Conservation (phyloP, 2,888 invertebrate genomes). For the Ceramica pisi region DNA sequence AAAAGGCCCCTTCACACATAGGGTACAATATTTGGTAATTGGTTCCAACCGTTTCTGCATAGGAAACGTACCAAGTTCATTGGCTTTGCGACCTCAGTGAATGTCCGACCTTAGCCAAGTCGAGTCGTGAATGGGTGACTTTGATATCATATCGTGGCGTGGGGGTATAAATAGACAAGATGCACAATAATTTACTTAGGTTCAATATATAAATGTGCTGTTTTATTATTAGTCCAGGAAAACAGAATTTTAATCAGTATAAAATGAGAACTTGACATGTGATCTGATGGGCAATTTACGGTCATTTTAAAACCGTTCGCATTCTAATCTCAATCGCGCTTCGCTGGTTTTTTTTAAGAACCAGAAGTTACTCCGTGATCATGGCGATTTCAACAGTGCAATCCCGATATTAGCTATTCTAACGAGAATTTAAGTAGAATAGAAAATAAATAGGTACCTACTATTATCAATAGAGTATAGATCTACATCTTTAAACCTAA, state of each 20-base stretch:
- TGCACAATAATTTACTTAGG: background rate
- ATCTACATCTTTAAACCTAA: too few relatives aligned
- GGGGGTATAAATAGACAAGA: conserved; percentile 37
- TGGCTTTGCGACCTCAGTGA: conserved; percentile 56
- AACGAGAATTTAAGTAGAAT: too few relatives aligned
- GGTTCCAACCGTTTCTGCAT: conserved; percentile 35
- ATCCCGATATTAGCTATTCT: too few relatives aligned
- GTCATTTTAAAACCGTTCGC: too few relatives aligned
- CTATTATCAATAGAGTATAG: too few relatives aligned
- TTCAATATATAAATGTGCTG: background rate
- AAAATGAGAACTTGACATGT: too few relatives aligned
- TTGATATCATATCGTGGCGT: conserved; percentile 39
- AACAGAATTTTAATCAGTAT: background rate
- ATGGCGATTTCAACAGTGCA: too few relatives aligned
- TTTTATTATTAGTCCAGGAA: background rate
- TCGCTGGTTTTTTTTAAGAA: too few relatives aligned
- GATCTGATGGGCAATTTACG: too few relatives aligned
- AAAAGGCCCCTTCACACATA: conserved; percentile 53
- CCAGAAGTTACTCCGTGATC: too few relatives aligned
- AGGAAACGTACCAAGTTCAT: conserved; percentile 59
- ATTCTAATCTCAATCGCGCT: too few relatives aligned
- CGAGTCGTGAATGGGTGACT: conserved; percentile 37
- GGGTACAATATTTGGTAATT: conserved; percentile 63
- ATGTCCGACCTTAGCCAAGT: conserved; percentile 46
- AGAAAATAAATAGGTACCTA: too few relatives aligned